phyloP scores from a whole-genome alignment of 35 echinoderm and acorn worm species.

The Holothuria glaberrima region DNA sequence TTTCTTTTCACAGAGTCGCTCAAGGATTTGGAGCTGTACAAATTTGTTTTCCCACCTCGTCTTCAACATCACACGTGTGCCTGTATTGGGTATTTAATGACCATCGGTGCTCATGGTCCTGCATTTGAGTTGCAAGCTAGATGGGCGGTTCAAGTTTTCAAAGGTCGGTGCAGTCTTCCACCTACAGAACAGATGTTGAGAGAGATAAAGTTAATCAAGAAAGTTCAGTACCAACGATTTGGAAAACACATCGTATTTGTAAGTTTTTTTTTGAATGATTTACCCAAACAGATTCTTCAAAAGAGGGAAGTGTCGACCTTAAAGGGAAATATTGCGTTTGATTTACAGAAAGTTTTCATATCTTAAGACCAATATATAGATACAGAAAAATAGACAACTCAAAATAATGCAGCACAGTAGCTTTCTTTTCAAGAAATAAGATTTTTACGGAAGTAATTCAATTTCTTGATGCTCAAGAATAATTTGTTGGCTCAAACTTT shows the following conservation, averaged over 20 bases:
- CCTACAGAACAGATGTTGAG: slow-evolving; percentile 21
- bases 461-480: too few relatives aligned
- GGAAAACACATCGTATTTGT: slow-evolving; percentile 81
- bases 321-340: too few relatives aligned
- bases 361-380: too few relatives aligned
- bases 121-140: slow-evolving; percentile 83
- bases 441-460: too few relatives aligned
- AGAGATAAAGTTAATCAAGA: slow-evolving; percentile 53
- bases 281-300: too few relatives aligned
- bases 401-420: too few relatives aligned
- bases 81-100: slow-evolving; percentile 64
- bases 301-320: too few relatives aligned
- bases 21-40: slow-evolving; percentile 78
- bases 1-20: slow-evolving; percentile 58
- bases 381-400: too few relatives aligned
- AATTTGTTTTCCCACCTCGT: slow-evolving; percentile 78
- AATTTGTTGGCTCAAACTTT: too few relatives aligned
- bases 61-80: slow-evolving; percentile 75
- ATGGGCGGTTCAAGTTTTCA: slow-evolving; percentile 79
- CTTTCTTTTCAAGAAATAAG: too few relatives aligned
- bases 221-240: slow-evolving; percentile 54
- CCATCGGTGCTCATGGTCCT: slow-evolving; percentile 74
- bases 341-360: too few relatives aligned
- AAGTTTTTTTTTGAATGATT: too few relatives aligned
- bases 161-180: slow-evolving; percentile 62